Conservation (phyloP, 2,797 vertebrate genomes). For the Danio jaintianensis region DNA sequence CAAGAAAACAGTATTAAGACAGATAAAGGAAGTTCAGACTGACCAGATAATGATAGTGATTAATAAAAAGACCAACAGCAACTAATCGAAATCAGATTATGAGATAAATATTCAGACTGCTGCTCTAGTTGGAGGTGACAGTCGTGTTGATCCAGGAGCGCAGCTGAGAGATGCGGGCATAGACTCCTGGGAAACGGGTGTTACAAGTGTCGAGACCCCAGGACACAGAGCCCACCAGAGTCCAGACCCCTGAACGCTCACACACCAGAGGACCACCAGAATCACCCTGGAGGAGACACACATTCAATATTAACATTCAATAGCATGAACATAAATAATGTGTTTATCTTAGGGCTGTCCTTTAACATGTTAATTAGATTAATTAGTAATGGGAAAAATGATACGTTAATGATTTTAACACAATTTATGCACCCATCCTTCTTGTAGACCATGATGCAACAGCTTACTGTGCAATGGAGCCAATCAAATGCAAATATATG, state of each 20-base stretch:
- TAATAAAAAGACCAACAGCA: background rate
- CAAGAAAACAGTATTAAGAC: background rate
- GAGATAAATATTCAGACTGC: background rate
- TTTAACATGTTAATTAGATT: too few relatives aligned
- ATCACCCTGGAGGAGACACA: conserved; percentile 76
- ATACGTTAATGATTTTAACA: too few relatives aligned
- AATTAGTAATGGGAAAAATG: too few relatives aligned
- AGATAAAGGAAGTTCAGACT: too few relatives aligned
- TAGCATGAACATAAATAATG: too few relatives aligned
- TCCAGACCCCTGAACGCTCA: conserved; percentile 78
- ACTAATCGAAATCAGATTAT: background rate
- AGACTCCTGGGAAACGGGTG: conserved; percentile 69
- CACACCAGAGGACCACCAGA: conserved; percentile 87
- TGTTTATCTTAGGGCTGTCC: background rate
- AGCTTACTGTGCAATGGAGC: too few relatives aligned
- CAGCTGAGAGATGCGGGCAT: conserved; percentile 77
- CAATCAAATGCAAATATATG: too few relatives aligned
- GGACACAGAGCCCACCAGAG: conserved; percentile 85
- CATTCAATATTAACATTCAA: background rate
- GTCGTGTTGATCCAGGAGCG: conserved; percentile 75
- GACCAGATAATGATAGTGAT: too few relatives aligned
- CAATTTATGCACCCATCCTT: too few relatives aligned
- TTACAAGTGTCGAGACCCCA: conserved; percentile 80
- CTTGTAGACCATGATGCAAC: too few relatives aligned
- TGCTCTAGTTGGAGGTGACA: conserved; percentile 74